Conservation (phyloP, 2,113 vertebrate genomes). For the Melanocharis versteri region DNA sequence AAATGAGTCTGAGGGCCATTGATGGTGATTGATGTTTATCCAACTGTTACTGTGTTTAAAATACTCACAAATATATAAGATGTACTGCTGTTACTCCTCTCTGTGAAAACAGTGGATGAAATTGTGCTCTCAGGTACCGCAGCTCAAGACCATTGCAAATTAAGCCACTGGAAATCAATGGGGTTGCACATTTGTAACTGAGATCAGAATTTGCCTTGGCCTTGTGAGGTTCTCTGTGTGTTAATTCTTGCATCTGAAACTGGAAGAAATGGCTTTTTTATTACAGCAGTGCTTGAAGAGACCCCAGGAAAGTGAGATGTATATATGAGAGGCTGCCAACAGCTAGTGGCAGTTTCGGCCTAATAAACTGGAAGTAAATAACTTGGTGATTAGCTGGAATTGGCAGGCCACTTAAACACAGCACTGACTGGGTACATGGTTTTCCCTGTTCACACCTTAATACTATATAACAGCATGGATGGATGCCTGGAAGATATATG, state of each 20-base stretch:
- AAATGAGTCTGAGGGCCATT: not conserved
- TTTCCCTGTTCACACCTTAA: constrained; percentile 25
- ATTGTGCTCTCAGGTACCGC: constrained; percentile 51
- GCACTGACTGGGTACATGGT: not conserved
- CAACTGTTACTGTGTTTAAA: not conserved
- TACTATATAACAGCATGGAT: not conserved
- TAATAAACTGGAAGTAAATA: constrained; percentile 82
- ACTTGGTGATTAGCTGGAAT: constrained; percentile 62
- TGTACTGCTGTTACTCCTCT: not conserved
- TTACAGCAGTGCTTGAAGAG: constrained; percentile 68
- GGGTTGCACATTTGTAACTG: constrained; percentile 13
- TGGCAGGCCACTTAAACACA: constrained; percentile 68
- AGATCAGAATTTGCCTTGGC: constrained; percentile 59
- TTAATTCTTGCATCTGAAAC: constrained; percentile 57
- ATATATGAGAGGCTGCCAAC: constrained; percentile 70
- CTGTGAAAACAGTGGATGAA: not conserved
- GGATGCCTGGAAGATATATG: constrained; percentile 23
- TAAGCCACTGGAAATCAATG: constrained; percentile 53
- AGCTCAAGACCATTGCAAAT: constrained; percentile 49
- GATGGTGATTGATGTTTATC: not conserved
- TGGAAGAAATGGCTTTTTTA: constrained; percentile 58
- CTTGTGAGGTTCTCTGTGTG: not conserved
- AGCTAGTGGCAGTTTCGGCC: constrained; percentile 76
- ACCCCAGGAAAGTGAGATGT: constrained; percentile 74
- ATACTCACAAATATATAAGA: not conserved